Conservation (phyloP, 2,888 invertebrate genomes). For the Xestia sexstrigata region DNA sequence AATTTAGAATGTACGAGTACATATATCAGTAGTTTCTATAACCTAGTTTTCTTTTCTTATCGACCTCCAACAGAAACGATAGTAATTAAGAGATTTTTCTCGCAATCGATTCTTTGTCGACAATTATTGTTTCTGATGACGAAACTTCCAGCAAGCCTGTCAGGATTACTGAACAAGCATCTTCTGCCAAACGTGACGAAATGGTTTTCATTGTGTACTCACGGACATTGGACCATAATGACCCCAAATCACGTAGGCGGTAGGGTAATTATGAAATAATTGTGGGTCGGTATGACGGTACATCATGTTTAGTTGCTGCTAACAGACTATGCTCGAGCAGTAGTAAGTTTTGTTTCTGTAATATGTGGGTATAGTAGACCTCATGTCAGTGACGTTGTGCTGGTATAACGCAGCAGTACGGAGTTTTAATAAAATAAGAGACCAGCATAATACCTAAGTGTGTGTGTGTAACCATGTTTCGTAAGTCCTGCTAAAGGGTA, state of each 20-base stretch:
- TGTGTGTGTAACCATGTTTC: no score
- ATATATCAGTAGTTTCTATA: conserved; percentile 36
- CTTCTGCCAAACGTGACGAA: conserved; percentile 62
- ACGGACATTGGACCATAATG: conserved; percentile 45
- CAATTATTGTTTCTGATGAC: conserved; percentile 34
- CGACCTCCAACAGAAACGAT: conserved; percentile 26
- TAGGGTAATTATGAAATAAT: conserved; percentile 57
- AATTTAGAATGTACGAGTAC: conserved; percentile 48
- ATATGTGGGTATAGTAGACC: background rate
- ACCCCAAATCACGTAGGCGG: conserved; percentile 56
- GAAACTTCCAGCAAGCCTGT: conserved; percentile 34
- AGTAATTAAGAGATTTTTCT: conserved; percentile 43
- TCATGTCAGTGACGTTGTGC: background rate
- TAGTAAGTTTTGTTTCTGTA: background rate
- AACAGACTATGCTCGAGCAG: background rate
- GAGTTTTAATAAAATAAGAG: background rate
- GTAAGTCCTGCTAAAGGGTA: no score
- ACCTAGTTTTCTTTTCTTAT: conserved; percentile 42
- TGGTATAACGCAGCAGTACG: background rate
- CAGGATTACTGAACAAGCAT: conserved; percentile 41
- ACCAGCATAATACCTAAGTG: no score
- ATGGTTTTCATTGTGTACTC: conserved; percentile 52
- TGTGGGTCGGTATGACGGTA: background rate
- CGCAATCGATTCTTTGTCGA: conserved; percentile 32
- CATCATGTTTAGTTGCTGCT: conserved; percentile 3